Evolutionary conservation across 2,888 invertebrate species (phyloP), one percentile per base, ranked within the genome.

Genomic region (Tupiocoris notatus): DNA sequence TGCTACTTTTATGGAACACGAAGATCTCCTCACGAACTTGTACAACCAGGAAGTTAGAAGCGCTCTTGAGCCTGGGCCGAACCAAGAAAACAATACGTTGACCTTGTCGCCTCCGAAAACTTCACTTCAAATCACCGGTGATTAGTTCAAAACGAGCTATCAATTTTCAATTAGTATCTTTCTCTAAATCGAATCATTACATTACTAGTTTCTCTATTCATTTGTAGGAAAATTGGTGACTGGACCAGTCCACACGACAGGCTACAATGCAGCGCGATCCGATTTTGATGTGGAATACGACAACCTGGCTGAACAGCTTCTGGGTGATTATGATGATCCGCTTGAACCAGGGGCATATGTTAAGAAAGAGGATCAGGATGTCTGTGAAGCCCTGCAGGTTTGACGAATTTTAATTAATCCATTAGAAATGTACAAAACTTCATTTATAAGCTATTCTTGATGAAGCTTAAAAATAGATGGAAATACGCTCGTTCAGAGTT

Each of bases 341-440:
- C 24, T 62, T 39, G 65, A 79, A 25, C 24, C 58, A 12, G 22
- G 17, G 18, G 23, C 25, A 1, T 75, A 56, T 24, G 7, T 17
- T 7, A 61, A 65, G 12, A 22, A 56, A 23, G 58, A 56, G 25
- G 79, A 81, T 54, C 79, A 86, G 81, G 84, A 88, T 25, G 84
- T 89, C 67, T 86, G 88, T 81, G 87, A 88, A 80, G 87, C 89
- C 54, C 83, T 95, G 71, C 91, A 93, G 83, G 86, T 88, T n/a
- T n/a, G n/a, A n/a, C n/a, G n/a, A n/a, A n/a, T n/a, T n/a, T n/a
- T n/a, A n/a, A n/a, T n/a, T n/a, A n/a, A n/a, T n/a, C n/a, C n/a
- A n/a, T n/a, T n/a, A n/a, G n/a, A n/a, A n/a, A n/a, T n/a, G n/a
- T n/a, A n/a, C n/a, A n/a, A n/a, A n/a, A n/a, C n/a, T n/a, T n/a